Conservation (phyloP, 1,140 invertebrate genomes). For the Choristoneura fumiferana region DNA sequence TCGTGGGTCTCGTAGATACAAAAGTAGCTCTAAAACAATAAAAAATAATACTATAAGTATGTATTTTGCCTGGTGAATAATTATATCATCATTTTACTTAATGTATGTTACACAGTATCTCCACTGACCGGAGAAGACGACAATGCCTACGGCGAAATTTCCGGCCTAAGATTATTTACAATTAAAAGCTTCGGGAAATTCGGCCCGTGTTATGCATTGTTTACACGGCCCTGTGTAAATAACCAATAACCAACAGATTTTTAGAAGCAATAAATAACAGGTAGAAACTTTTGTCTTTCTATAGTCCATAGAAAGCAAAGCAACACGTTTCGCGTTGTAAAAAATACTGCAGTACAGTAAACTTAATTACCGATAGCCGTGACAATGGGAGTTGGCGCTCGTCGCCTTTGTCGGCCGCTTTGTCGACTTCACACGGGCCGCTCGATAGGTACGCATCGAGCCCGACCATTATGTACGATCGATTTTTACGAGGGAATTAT, state of each 20-base stretch:
- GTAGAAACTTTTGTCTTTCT: not conserved
- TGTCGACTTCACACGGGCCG: slow-evolving; percentile 51
- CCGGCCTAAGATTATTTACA: too few species aligned
- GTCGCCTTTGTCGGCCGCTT: slow-evolving; percentile 55
- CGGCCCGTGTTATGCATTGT: too few species aligned
- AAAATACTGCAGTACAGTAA: slow-evolving; percentile 25
- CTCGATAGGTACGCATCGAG: slow-evolving; percentile 50
- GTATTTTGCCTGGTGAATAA: too few species aligned
- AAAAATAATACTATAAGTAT: too few species aligned
- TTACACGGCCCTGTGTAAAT: too few species aligned
- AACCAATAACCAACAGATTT: not conserved
- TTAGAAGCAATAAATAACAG: not conserved
- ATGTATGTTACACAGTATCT: too few species aligned
- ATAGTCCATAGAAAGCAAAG: slow-evolving; percentile 21
- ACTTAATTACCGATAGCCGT: slow-evolving; percentile 33
- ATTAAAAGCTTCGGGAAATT: too few species aligned
- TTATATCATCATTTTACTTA: too few species aligned
- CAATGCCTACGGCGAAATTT: too few species aligned
- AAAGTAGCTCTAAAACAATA: too few species aligned
- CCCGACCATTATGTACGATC: slow-evolving; percentile 48
- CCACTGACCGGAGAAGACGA: too few species aligned
- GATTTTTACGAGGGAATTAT: slow-evolving; percentile 52
- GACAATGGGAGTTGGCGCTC: slow-evolving; percentile 28
- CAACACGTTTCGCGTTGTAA: slow-evolving; percentile 18
- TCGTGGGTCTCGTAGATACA: too few species aligned